Percentiles rank a stretch among this genome's conserved stretches.
Conservation (phyloP, 2,797 vertebrate genomes). For the Syncerus caffer region DNA sequence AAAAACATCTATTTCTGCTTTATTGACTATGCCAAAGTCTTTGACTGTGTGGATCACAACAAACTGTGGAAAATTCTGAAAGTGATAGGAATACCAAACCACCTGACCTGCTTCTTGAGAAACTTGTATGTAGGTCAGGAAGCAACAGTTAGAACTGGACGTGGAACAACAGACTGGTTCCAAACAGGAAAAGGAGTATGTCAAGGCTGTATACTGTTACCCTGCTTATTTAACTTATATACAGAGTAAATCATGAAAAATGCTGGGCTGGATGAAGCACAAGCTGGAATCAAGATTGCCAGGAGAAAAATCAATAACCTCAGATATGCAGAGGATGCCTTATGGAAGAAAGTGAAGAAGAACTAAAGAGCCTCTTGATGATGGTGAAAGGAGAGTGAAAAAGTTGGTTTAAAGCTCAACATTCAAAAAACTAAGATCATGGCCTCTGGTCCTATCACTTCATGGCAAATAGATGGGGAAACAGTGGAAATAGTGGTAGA, state of each 20-base stretch:
- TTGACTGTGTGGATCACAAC: neutral
- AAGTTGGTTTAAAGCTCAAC: neutral
- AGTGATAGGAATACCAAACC: neutral
- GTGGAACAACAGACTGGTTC: neutral
- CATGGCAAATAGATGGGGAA: neutral
- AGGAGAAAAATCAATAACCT: neutral
- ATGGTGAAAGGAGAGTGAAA: neutral
- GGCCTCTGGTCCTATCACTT: neutral
- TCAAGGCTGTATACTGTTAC: neutral
- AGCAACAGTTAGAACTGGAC: neutral
- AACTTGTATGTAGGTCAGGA: neutral
- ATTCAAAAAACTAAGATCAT: neutral
- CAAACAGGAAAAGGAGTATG: neutral
- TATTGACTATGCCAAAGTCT: neutral
- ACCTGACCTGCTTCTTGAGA: neutral
- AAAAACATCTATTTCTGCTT: neutral
- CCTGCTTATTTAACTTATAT: neutral
- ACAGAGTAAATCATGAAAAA: neutral
- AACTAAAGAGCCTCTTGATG: neutral
- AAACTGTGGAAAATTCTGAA: neutral
- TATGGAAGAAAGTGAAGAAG: too few relatives aligned
- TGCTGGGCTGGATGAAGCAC: neutral
- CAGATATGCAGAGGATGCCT: neutral
- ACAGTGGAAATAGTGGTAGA: neutral
- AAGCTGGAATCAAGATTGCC: neutral